These are phyloP conservation scores for Mechanitis mazaeus DNA, from an alignment of 2,888 invertebrate species.

Conservation along the genomic window DNA sequence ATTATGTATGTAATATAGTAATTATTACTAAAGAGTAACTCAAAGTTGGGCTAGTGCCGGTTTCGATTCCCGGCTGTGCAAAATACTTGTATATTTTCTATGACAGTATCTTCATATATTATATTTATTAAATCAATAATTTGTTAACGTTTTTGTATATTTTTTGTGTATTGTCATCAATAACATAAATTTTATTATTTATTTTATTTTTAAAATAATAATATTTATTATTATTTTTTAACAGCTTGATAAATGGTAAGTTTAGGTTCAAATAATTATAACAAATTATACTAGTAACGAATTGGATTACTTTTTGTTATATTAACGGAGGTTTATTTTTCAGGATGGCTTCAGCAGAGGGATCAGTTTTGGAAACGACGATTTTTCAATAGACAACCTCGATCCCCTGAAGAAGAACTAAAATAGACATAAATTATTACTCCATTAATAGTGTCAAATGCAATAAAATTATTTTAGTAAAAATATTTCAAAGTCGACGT, in stretches of 20 bases:
- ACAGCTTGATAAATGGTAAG: constrained; percentile 56
- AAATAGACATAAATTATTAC: constrained; percentile 38
- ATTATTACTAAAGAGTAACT: no score
- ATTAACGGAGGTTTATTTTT: constrained; percentile 44
- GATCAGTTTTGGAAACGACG: constrained; percentile 91
- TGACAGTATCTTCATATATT: no score
- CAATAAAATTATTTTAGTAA: neutral
- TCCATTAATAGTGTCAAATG: neutral
- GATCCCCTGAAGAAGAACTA: constrained; percentile 91
- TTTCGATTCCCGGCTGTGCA: no score
- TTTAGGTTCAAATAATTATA: constrained; percentile 21
- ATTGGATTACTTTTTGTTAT: constrained; percentile 12
- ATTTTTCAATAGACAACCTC: constrained; percentile 95
- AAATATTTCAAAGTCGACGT: constrained; percentile 21
- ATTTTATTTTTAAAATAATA: neutral
- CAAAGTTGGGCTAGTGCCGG: no score
- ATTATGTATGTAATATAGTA: no score
- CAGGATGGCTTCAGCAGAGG: constrained; percentile 94
- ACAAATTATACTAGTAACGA: constrained; percentile 1
- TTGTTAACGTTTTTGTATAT: no score
- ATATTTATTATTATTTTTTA: constrained; percentile 30
- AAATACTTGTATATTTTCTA: no score
- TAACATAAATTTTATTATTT: no score
- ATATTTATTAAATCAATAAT: no score
- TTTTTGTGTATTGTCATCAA: no score